Conservation (phyloP, 2,888 invertebrate genomes). For the Lydus trimaculatus region DNA sequence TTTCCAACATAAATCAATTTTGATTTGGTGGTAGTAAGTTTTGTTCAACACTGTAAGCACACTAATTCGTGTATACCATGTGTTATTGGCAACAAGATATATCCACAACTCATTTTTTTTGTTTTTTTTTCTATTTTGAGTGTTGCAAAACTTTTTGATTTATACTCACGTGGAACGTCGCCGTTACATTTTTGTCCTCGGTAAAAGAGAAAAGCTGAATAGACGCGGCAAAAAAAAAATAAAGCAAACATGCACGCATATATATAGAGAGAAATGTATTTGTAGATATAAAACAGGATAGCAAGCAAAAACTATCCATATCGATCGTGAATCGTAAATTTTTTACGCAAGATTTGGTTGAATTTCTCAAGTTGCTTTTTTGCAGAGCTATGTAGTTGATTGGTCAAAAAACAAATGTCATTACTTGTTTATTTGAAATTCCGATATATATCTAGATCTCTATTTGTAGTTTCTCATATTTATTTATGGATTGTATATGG, state of each 20-base stretch:
- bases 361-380: neutral
- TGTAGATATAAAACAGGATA: neutral
- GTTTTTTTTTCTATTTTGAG: too few relatives aligned
- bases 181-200: neutral
- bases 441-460: neutral
- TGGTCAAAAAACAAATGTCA: neutral
- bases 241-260: neutral
- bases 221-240: neutral
- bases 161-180: conserved; percentile 6
- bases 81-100: conserved; percentile 25
- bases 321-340: neutral
- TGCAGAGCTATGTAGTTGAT: neutral
- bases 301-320: neutral
- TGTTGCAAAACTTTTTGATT: conserved; percentile 21
- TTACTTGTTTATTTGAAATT: neutral
- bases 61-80: conserved; percentile 20
- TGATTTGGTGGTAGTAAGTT: conserved; percentile 4
- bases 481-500: neutral
- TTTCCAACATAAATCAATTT: neutral
- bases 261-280: neutral
- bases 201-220: neutral
- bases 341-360: neutral
- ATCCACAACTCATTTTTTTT: conserved; percentile 11
- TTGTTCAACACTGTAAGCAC: conserved; percentile 20
- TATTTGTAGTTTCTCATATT: neutral